phyloP scores from a whole-genome alignment of 1,140 invertebrate genomes.

The Drosophila dunni region DNA sequence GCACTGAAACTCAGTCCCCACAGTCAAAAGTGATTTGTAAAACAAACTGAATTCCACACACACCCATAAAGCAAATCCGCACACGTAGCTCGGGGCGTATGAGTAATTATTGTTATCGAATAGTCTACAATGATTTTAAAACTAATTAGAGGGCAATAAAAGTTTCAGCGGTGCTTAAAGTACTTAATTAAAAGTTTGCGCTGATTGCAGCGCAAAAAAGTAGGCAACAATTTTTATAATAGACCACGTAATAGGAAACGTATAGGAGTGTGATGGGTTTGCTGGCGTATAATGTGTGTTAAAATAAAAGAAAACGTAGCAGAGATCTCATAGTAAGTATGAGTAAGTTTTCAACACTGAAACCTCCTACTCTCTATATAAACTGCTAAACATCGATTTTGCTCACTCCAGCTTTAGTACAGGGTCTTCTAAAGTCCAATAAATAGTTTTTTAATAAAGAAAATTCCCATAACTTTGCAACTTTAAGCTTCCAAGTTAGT shows the following conservation, averaged over 20 bases:
- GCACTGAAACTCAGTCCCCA: constrained; percentile 2
- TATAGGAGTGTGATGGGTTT: too few species aligned
- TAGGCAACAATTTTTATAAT: neutral
- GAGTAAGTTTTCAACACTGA: too few species aligned
- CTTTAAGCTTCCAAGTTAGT: neutral
- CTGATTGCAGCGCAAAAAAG: neutral
- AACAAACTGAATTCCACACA: neutral
- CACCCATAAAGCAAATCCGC: too few species aligned
- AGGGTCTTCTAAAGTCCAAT: neutral
- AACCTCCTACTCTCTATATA: too few species aligned
- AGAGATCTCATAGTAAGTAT: too few species aligned
- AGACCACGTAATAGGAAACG: neutral
- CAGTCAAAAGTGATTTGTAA: constrained; percentile 27
- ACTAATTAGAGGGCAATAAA: constrained; percentile 6
- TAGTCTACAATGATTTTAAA: constrained; percentile 1
- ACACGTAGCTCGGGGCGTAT: constrained; percentile 31
- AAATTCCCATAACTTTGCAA: neutral
- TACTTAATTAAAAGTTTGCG: constrained; percentile 1
- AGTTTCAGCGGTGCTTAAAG: neutral
- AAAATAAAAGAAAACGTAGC: too few species aligned
- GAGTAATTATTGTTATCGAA: constrained; percentile 34
- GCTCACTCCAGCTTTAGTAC: too few species aligned
- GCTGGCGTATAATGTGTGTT: too few species aligned
- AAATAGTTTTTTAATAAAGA: neutral
- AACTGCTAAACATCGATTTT: too few species aligned